Conservation (phyloP, 2,797 vertebrate genomes). For the Chelon labrosus region DNA sequence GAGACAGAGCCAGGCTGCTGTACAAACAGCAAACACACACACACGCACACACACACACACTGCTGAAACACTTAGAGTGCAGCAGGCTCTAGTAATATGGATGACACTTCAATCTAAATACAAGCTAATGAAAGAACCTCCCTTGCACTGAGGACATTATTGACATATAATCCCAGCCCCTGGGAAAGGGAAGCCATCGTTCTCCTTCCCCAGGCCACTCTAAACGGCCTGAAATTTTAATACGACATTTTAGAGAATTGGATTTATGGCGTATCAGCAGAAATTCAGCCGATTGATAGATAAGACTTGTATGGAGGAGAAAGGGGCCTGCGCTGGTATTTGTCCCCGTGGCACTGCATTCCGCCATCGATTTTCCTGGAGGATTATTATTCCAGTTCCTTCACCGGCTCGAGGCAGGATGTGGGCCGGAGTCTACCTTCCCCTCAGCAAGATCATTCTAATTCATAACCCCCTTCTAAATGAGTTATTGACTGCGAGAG, state of each 20-base stretch:
- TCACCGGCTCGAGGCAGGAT: slow-evolving; percentile 63
- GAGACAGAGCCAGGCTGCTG: slow-evolving; percentile 7
- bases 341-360: slow-evolving; percentile 56
- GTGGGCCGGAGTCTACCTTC: slow-evolving; percentile 70
- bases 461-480: slow-evolving; percentile 82
- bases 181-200: slow-evolving; percentile 57
- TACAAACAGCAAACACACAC: slow-evolving; percentile 22
- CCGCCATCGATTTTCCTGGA: slow-evolving; percentile 78
- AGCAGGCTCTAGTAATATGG: slow-evolving; percentile 50
- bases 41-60: slow-evolving; percentile 30
- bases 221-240: slow-evolving; percentile 73
- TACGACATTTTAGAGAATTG: slow-evolving; percentile 76
- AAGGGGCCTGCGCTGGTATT: slow-evolving; percentile 44
- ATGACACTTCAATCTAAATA: slow-evolving; percentile 70
- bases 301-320: slow-evolving; percentile 46
- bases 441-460: slow-evolving; percentile 82
- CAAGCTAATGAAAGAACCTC: slow-evolving; percentile 69
- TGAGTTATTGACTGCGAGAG: slow-evolving; percentile 83
- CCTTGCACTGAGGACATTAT: slow-evolving; percentile 64
- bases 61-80: slow-evolving; percentile 22
- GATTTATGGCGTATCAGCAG: slow-evolving; percentile 77
- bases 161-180: slow-evolving; percentile 69
- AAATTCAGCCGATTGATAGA: slow-evolving; percentile 68
- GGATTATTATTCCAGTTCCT: slow-evolving; percentile 82
- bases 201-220: slow-evolving; percentile 58